A percentile compares a stretch with the other conserved stretches of the same genome.
These are phyloP conservation scores for Platyura marginata DNA, from an alignment of 1,140 invertebrate genomes.

Conservation along the genomic window DNA sequence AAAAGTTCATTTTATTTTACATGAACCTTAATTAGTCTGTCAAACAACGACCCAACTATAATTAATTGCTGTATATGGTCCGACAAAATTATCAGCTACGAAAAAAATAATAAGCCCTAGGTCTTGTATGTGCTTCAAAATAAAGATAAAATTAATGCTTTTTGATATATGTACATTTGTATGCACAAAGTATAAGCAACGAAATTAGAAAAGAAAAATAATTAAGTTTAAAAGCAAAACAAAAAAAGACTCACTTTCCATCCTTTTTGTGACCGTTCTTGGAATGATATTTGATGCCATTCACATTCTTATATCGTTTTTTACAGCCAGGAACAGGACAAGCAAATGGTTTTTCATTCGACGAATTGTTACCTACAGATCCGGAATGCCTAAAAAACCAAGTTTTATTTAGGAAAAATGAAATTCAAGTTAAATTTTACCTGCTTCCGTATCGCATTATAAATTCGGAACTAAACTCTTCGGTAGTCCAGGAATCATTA, in stretches of 20 bases:
- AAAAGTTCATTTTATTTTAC: too few relatives aligned
- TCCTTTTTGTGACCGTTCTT: constrained; percentile 71
- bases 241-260: constrained; percentile 49
- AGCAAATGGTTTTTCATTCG: constrained; percentile 54
- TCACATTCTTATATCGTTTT: constrained; percentile 74
- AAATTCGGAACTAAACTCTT: constrained; percentile 58
- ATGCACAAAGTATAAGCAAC: too few relatives aligned
- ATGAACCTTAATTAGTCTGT: too few relatives aligned
- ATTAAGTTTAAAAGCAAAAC: too few relatives aligned
- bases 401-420: background rate
- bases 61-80: too few relatives aligned
- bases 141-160: too few relatives aligned
- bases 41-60: too few relatives aligned
- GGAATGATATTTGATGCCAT: constrained; percentile 72
- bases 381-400: constrained; percentile 20
- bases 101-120: too few relatives aligned
- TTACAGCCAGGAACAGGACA: constrained; percentile 71
- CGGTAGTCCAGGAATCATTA: constrained; percentile 63
- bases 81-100: too few relatives aligned
- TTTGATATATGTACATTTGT: too few relatives aligned
- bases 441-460: constrained; percentile 55
- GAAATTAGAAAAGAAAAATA: too few relatives aligned
- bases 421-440: constrained; percentile 21
- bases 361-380: constrained; percentile 24
- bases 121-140: too few relatives aligned